Conservation (phyloP, 2,888 invertebrate species). For the Caenorhabditis macrosperma region DNA sequence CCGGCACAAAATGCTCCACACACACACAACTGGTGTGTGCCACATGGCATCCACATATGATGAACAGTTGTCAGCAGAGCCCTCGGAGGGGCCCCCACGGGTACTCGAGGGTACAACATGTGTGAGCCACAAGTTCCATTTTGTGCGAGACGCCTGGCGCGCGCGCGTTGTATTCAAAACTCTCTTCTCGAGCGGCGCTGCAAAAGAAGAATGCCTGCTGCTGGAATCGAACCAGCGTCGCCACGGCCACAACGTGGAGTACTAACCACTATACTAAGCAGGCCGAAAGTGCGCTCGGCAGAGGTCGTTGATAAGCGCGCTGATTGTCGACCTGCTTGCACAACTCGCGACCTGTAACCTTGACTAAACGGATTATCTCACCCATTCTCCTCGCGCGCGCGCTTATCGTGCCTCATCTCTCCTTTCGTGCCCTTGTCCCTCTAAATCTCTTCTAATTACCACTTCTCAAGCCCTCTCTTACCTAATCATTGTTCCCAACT, state of each 20-base stretch:
- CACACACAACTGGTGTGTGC: slow-evolving; percentile 22
- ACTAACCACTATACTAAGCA: slow-evolving; percentile 79
- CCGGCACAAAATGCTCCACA: no score
- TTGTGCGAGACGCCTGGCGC: neutral
- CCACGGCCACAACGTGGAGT: slow-evolving; percentile 80
- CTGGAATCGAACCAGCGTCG: slow-evolving; percentile 79
- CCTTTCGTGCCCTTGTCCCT: no score
- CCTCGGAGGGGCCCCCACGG: neutral
- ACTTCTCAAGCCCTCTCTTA: slow-evolving; percentile 10
- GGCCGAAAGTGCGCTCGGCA: slow-evolving; percentile 36
- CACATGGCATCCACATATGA: slow-evolving; percentile 55
- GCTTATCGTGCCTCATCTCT: no score
- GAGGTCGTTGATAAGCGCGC: slow-evolving; percentile 1
- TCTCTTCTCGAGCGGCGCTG: no score
- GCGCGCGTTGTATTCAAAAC: no score
- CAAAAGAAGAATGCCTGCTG: slow-evolving; percentile 72
- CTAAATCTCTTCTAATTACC: slow-evolving; percentile 22
- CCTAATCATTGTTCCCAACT: slow-evolving; percentile 2
- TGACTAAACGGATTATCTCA: slow-evolving; percentile 28
- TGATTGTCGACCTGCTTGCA: neutral
- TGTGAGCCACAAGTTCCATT: slow-evolving; percentile 50
- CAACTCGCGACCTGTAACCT: neutral
- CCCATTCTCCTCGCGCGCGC: no score
- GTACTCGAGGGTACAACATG: slow-evolving; percentile 17
- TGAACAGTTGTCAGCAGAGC: slow-evolving; percentile 54